Conservation (phyloP, 2,797 vertebrate species). For the Acipenser oxyrinchus region DNA sequence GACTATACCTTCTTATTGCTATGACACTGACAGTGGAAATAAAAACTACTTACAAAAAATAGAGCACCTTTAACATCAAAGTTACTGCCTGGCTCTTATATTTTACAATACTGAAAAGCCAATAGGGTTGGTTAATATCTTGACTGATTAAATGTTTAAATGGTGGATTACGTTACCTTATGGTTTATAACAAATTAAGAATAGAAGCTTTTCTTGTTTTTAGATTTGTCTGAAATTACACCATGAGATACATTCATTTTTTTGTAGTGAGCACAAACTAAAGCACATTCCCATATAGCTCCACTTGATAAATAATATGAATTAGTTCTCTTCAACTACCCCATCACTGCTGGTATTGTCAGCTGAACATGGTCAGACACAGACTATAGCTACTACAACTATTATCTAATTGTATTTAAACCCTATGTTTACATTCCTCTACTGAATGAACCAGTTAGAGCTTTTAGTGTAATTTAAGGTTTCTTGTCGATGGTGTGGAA, state of each 20-base stretch:
- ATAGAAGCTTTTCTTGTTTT: neutral
- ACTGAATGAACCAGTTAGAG: conserved; percentile 18
- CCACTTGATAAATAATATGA: conserved; percentile 43
- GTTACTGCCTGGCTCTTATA: conserved; percentile 62
- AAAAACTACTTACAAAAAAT: conserved; percentile 72
- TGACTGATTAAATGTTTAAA: conserved; percentile 23
- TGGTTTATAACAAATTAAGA: too few relatives aligned
- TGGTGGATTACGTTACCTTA: too few relatives aligned
- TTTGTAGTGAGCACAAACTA: conserved; percentile 13
- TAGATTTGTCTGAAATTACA: conserved; percentile 54
- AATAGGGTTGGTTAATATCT: conserved; percentile 29
- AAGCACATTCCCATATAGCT: conserved; percentile 12
- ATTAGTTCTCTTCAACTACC: conserved; percentile 33
- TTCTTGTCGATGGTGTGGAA: conserved; percentile 91
- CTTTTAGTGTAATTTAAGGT: conserved; percentile 45
- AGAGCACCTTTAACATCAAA: conserved; percentile 82
- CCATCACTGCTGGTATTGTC: conserved; percentile 6
- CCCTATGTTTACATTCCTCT: conserved; percentile 41
- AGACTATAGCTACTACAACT: too few relatives aligned
- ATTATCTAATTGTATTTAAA: neutral
- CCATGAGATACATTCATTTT: conserved; percentile 70
- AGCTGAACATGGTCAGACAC: too few relatives aligned
- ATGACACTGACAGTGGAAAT: conserved; percentile 80
- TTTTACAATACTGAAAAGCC: conserved; percentile 58
- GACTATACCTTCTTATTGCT: conserved; percentile 82